A percentile compares a stretch with the other conserved stretches of the same genome.
Conservation (phyloP, 2,797 vertebrate genomes). For the Notamacropus eugenii region DNA sequence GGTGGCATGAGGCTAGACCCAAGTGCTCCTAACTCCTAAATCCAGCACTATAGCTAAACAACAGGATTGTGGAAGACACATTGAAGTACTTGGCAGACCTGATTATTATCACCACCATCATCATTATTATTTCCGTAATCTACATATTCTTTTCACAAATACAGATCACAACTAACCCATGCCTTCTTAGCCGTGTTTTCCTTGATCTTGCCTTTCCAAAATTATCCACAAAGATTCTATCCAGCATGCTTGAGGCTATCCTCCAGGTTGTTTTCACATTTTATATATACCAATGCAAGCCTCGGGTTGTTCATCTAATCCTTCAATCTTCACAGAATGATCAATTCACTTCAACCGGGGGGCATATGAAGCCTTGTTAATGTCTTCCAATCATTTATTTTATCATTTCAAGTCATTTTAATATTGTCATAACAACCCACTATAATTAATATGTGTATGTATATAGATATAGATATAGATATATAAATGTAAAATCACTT, state of each 20-base stretch:
- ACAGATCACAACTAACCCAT: not conserved
- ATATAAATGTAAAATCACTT: not conserved
- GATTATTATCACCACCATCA: not conserved
- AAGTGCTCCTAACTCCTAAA: not conserved
- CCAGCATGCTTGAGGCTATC: not conserved
- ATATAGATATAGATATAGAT: not conserved
- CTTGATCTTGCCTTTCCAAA: not conserved
- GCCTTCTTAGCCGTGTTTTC: not conserved
- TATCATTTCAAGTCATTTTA: not conserved
- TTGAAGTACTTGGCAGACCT: not conserved
- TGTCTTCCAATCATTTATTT: not conserved
- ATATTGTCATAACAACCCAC: not conserved
- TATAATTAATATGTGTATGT: not conserved
- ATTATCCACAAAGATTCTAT: not conserved
- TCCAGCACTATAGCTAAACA: not conserved
- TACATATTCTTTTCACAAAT: not conserved
- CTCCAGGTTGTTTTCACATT: not conserved
- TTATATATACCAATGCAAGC: not conserved
- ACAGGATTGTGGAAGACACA: not conserved
- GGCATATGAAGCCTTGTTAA: not conserved
- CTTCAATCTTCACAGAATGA: not conserved
- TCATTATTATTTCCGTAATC: not conserved
- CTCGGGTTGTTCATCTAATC: not conserved
- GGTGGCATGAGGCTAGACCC: not conserved
- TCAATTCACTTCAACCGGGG: not conserved